Percentiles rank a stretch among this genome's conserved stretches.
Evolutionary conservation across 2,797 vertebrate genomes (phyloP).

Genomic region (Enteromius viviparus): DNA sequence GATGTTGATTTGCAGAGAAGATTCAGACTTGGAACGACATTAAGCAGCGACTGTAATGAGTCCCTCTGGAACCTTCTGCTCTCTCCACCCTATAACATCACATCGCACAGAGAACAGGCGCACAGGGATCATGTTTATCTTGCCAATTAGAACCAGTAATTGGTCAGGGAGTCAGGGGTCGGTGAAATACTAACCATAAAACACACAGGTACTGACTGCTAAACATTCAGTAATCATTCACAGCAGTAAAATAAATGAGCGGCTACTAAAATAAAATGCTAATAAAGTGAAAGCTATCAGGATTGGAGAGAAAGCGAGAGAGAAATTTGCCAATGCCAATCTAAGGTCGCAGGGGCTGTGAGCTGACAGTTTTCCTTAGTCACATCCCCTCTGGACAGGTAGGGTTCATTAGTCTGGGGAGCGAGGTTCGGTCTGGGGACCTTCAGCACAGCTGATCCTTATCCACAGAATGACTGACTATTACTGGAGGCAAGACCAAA

Average conservation of each 20-base stretch:
- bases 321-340: background rate
- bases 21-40: constrained; percentile 8
- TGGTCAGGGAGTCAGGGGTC: constrained; percentile 45
- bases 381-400: constrained; percentile 30
- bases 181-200: constrained; percentile 35
- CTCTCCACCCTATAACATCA: constrained; percentile 41
- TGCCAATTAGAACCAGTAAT: constrained; percentile 46
- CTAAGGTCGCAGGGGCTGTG: background rate
- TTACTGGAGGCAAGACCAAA: constrained; percentile 26
- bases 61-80: constrained; percentile 64
- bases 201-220: constrained; percentile 16
- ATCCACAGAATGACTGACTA: constrained; percentile 18
- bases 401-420: constrained; percentile 31
- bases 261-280: background rate
- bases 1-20: background rate
- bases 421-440: constrained; percentile 8
- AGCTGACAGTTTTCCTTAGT: constrained; percentile 38
- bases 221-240: constrained; percentile 28
- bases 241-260: constrained; percentile 5
- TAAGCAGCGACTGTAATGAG: constrained; percentile 64
- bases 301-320: background rate
- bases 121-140: constrained; percentile 46
- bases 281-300: background rate
- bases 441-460: constrained; percentile 34
- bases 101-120: constrained; percentile 21